Conservation (phyloP, 2,113 vertebrate species). For the Chrysochloris asiatica region DNA sequence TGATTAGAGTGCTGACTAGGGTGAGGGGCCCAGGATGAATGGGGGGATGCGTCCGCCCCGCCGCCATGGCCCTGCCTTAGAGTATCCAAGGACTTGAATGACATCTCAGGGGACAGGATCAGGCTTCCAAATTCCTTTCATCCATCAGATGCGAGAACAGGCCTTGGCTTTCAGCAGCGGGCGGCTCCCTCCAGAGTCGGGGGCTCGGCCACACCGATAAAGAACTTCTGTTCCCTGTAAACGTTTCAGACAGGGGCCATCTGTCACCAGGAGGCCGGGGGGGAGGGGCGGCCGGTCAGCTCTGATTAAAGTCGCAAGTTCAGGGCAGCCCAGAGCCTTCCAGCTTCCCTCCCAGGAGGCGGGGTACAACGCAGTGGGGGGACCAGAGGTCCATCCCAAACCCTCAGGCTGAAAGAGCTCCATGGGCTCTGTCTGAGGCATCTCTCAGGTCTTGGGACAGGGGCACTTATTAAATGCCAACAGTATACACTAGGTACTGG, state of each 20-base stretch:
- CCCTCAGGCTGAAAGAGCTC: background rate
- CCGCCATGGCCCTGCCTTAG: constrained; percentile 74
- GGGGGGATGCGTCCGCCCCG: constrained; percentile 74
- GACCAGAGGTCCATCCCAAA: background rate
- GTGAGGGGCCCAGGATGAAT: background rate
- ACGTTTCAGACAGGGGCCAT: constrained; percentile 82
- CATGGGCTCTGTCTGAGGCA: too few species aligned
- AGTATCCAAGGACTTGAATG: constrained; percentile 80
- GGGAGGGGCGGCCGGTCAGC: constrained; percentile 74
- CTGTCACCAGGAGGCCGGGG: constrained; percentile 79
- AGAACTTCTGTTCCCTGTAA: constrained; percentile 89
- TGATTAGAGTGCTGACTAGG: constrained; percentile 66
- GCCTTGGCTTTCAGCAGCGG: constrained; percentile 90
- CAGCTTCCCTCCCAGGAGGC: background rate
- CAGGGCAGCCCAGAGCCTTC: constrained; percentile 73
- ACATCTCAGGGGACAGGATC: constrained; percentile 93
- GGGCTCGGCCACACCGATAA: constrained; percentile 97
- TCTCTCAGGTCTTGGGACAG: background rate
- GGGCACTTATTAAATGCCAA: background rate
- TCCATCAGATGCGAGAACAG: constrained; percentile 94
- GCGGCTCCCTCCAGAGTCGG: background rate
- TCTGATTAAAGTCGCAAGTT: constrained; percentile 75
- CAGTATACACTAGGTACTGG: accelerated
- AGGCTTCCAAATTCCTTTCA: constrained; percentile 91
- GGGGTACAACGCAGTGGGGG: background rate